Percentiles rank a stretch among this genome's conserved stretches.
Evolutionary conservation across 2,797 vertebrate genomes (phyloP).

Genomic region (Coluber constrictor): DNA sequence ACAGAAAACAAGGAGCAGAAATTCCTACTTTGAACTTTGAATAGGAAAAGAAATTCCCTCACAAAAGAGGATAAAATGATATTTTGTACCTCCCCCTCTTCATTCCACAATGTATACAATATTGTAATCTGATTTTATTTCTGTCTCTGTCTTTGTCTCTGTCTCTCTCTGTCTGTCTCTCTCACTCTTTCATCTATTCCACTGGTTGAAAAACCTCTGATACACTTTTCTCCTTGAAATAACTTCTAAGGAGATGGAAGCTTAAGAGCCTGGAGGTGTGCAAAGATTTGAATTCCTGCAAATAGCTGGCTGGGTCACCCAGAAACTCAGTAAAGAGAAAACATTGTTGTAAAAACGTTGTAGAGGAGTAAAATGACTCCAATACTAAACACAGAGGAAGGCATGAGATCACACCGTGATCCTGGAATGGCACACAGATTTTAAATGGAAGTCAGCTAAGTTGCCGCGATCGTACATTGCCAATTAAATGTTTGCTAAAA

Average conservation of each 20-base stretch:
- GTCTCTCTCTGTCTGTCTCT: no score
- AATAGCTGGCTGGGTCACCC: neutral
- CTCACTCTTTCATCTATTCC: neutral
- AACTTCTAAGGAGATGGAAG: neutral
- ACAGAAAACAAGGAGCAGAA: neutral
- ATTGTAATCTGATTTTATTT: neutral
- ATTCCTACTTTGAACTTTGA: neutral
- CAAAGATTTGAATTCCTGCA: neutral
- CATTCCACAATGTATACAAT: neutral
- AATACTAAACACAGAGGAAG: no score
- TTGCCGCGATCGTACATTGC: neutral
- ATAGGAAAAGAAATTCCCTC: neutral
- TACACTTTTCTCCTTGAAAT: neutral
- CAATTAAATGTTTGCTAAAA: neutral
- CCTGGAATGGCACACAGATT: neutral
- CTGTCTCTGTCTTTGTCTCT: no score
- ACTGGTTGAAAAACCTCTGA: neutral
- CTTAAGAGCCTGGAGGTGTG: neutral
- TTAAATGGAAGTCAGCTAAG: neutral
- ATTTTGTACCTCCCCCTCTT: neutral
- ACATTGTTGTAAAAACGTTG: neutral
- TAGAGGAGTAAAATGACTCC: no score
- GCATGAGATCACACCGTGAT: no score
- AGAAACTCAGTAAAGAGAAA: neutral
- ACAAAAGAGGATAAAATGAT: neutral